Evolutionary conservation across 2,888 invertebrate genomes (phyloP).

Genomic region (Platerodrilus igneus): DNA sequence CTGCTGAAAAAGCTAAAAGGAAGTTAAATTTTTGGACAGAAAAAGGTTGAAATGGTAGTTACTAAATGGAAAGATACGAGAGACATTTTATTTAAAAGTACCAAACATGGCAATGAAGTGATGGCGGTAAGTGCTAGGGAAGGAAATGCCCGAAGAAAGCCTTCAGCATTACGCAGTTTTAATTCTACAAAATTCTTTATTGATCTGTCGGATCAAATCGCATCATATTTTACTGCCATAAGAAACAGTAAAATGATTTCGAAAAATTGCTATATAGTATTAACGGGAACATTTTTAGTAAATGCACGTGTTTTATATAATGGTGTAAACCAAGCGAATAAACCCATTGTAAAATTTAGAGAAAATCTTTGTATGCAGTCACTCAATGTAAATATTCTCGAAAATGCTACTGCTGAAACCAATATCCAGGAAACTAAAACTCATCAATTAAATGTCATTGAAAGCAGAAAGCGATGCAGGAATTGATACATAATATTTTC

Average conservation of each 20-base stretch:
- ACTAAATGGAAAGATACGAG: slow-evolving; percentile 31
- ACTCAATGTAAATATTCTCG: not conserved
- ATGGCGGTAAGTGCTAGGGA: slow-evolving; percentile 4
- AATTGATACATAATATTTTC: not conserved
- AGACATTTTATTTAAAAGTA: slow-evolving; percentile 9
- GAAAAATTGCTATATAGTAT: slow-evolving; percentile 29
- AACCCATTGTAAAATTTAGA: not conserved
- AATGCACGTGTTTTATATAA: slow-evolving; percentile 11
- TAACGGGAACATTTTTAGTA: slow-evolving; percentile 18
- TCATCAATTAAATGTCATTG: not conserved
- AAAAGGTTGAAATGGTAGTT: slow-evolving; percentile 17
- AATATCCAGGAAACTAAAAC: not conserved
- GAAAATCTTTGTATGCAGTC: slow-evolving; percentile 1
- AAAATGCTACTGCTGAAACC: not conserved
- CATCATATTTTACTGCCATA: slow-evolving; percentile 18
- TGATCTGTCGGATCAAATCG: slow-evolving; percentile 28
- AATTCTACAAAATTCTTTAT: slow-evolving; percentile 26
- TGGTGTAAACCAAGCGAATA: not conserved
- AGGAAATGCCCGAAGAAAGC: slow-evolving; percentile 11
- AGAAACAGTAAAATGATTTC: too few relatives aligned
- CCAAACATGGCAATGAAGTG: slow-evolving; percentile 5
- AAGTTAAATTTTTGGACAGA: too few relatives aligned
- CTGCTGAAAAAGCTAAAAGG: too few relatives aligned
- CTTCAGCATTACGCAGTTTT: slow-evolving; percentile 22
- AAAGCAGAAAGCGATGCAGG: not conserved